Conservation (phyloP, 2,888 invertebrate species). For the Sturmia bella region DNA sequence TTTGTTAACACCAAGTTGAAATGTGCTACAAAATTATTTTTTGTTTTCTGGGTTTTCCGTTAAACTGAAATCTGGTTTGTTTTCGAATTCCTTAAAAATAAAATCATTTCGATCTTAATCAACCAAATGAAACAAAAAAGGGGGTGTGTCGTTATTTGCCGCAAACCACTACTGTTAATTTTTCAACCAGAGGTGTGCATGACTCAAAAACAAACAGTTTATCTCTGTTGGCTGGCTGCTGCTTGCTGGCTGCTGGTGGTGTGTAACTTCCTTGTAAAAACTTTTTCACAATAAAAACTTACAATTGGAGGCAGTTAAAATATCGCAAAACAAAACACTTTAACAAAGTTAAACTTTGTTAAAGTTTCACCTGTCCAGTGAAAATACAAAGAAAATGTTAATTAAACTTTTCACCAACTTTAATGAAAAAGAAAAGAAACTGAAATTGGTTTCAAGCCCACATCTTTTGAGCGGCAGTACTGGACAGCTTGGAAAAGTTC, state of each 20-base stretch:
- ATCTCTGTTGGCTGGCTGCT: no score
- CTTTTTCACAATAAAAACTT: constrained; percentile 8
- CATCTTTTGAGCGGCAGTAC: not conserved
- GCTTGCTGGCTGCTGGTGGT: not conserved
- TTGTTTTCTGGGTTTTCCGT: not conserved
- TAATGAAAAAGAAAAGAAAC: not conserved
- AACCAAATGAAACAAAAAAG: constrained; percentile 21
- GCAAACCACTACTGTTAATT: constrained; percentile 42
- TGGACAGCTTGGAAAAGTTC: constrained; percentile 7
- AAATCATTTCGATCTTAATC: constrained; percentile 52
- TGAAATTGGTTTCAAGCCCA: not conserved
- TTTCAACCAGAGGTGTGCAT: constrained; percentile 44
- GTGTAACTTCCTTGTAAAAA: constrained; percentile 37
- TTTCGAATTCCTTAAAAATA: constrained; percentile 21
- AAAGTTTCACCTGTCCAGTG: constrained; percentile 2
- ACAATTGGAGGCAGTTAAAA: not conserved
- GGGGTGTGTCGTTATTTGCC: constrained; percentile 51
- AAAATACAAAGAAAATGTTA: not conserved
- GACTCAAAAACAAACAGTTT: constrained; percentile 28
- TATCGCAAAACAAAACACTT: not conserved
- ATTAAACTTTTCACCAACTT: constrained; percentile 18
- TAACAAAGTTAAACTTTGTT: not conserved
- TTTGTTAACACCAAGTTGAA: not conserved
- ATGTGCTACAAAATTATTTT: not conserved
- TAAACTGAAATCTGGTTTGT: constrained; percentile 17